These are phyloP conservation scores for Agapornis roseicollis DNA, from an alignment of 2,113 vertebrate species.

Conservation along the genomic window DNA sequence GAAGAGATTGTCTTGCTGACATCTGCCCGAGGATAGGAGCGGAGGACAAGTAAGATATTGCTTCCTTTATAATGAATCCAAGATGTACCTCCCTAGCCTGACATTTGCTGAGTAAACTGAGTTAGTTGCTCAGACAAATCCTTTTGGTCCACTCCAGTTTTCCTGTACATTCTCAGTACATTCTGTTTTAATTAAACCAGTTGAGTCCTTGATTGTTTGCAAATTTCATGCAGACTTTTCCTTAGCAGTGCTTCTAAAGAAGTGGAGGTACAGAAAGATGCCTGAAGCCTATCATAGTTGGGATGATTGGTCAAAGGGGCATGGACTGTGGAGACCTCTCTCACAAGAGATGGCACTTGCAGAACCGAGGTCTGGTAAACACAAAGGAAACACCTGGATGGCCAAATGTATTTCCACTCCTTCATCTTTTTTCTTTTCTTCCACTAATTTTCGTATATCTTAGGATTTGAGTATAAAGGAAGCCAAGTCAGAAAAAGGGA, in stretches of 20 bases:
- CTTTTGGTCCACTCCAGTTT: conserved; percentile 8
- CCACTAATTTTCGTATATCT: not conserved
- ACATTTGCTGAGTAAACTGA: conserved; percentile 26
- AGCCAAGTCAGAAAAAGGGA: not conserved
- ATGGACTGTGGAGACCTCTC: conserved; percentile 1
- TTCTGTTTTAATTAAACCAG: conserved; percentile 61
- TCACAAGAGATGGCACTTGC: conserved; percentile 9
- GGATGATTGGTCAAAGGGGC: conserved; percentile 42
- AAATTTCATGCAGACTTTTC: conserved; percentile 55
- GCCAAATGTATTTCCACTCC: not conserved
- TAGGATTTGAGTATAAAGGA: not conserved
- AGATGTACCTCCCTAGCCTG: conserved; percentile 44
- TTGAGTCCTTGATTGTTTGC: conserved; percentile 41
- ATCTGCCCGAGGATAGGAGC: conserved; percentile 49
- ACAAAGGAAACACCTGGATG: conserved; percentile 32
- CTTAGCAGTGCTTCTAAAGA: conserved; percentile 35
- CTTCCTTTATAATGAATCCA: conserved; percentile 67
- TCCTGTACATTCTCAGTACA: conserved; percentile 34
- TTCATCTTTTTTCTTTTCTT: not conserved
- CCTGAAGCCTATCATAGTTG: conserved; percentile 40
- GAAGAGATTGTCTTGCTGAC: conserved; percentile 65
- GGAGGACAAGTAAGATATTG: conserved; percentile 60
- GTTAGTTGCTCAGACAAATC: conserved; percentile 19
- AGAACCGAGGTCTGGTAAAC: not conserved
- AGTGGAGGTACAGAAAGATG: conserved; percentile 5